phyloP scores from a whole-genome alignment of 2,888 invertebrate genomes.

The Dryobotodes eremita region DNA sequence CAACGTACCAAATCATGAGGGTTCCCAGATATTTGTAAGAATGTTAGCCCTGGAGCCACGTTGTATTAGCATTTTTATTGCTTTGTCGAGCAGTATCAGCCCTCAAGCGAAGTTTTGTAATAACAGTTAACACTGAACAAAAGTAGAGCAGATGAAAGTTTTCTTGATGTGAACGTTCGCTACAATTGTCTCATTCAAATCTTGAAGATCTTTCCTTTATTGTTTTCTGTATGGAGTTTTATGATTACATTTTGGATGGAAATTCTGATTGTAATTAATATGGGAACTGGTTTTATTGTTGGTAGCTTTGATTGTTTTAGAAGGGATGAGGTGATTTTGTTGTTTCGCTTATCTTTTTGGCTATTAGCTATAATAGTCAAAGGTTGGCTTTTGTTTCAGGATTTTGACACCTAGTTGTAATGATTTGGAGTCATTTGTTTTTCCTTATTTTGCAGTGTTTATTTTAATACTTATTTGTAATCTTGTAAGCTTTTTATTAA shows the following conservation, averaged over 20 bases:
- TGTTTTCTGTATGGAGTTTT: constrained; percentile 66
- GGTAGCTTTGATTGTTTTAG: constrained; percentile 44
- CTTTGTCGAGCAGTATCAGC: constrained; percentile 64
- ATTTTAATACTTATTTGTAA: too few relatives aligned
- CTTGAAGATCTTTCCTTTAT: constrained; percentile 67
- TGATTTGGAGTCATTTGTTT: too few relatives aligned
- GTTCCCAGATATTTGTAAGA: constrained; percentile 54
- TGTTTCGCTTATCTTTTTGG: constrained; percentile 50
- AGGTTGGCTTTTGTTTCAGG: too few relatives aligned
- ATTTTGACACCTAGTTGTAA: too few relatives aligned
- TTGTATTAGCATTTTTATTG: constrained; percentile 68
- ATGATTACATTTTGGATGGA: constrained; percentile 43
- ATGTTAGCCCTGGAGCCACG: constrained; percentile 60
- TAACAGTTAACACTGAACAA: constrained; percentile 79
- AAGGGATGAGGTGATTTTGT: constrained; percentile 37
- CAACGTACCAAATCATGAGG: constrained; percentile 47
- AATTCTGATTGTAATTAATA: constrained; percentile 49
- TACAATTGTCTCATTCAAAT: constrained; percentile 75
- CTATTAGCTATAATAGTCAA: constrained; percentile 19
- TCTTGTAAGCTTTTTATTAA: too few relatives aligned
- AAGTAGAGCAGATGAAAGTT: constrained; percentile 75
- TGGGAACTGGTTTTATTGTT: constrained; percentile 17
- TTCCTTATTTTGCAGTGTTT: too few relatives aligned
- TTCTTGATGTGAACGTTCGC: constrained; percentile 71
- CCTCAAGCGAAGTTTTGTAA: constrained; percentile 75